Base-by-base conservation (phyloP, 2,113 vertebrate genomes). In the Toxostoma redivivum region DNA sequence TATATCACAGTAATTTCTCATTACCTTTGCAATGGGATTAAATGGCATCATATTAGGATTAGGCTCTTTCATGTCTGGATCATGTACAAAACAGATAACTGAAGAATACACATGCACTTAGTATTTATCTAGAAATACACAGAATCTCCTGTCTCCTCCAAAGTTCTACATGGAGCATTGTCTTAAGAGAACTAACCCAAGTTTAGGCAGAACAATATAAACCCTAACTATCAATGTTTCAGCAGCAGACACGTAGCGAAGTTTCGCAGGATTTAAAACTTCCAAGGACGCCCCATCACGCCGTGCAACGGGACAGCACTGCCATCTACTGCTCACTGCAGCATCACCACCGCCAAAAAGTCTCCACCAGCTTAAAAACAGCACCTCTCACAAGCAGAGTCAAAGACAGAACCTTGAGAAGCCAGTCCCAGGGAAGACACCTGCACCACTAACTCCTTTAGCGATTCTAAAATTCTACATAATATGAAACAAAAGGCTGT, bases 251-350 rank as follows among this genome's bases (percentile, higher is more conserved):
- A 38, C 10, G 2, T 5, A 61, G 35, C 0, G 11, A 78, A 94
- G 69, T 27, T 73, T 33, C 1, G 0, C n/a, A 33, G 86, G 21
- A 44, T 47, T 62, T 65, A 22, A 40, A 70, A 66, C 23, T 23
- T 19, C 42, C 19, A 50, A 1, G 2, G 19, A 20, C 5, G 12
- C 27, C 10, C 2, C 14, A 21, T 15, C 24, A 9, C 6, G 60
- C 62, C 15, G 12, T 97, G 86, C 24, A 67, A 56, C 88, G 88
- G 94, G 96, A 88, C 97, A 90, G 97, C 87, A 98, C 94, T 97
- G 98, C 98, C 98, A 98, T 95, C 98, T 98, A 96, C 97, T 78
- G 98, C 27, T 81, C 61, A 14, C 25, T 31, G 70, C 24, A 4
- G 17, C 53, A 20, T 33, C 21, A 58, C 51, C 61, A 66, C 14